Evolutionary conservation across 2,888 invertebrate genomes (phyloP), one percentile per base, ranked within the genome.

Genomic region (Imbricaverruca yamaguchii): DNA sequence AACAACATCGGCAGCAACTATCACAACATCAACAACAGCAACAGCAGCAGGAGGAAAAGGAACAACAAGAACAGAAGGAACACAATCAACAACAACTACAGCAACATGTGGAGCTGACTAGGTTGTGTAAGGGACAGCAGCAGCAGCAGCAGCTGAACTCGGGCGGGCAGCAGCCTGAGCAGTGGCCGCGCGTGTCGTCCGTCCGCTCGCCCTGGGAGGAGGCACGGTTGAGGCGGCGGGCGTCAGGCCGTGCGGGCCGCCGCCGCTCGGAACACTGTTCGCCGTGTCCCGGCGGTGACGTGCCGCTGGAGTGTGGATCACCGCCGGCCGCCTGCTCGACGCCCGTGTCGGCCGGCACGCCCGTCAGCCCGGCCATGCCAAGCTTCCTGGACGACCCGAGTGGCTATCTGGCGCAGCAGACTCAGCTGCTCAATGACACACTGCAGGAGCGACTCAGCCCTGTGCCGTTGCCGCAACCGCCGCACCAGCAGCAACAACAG

Each of bases 381-480:
- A 69, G 69, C 39, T 69, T 69, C 39, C 15, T 69, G 39, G 65
- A 96, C 84, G 95, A 96, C 87, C 95, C 96, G 0, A 93, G 92
- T 85, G 96, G 95, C 4, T 96, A 95, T 88, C 89, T 96, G 84
- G 95, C 95, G 11, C 95, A 96, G 85, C 96, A 96, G 87, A 95
- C 96, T 0, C 94, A 93, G 59, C 87, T 96, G 84, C 87, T 96
- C 80, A 94, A 95, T 86, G 94, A 92, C 86, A 94, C 93, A 15
- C 94, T 93, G 83, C 79, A 79, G 79, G 79, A 79, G 57, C 23
- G 57, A 21, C 57, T 59, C 7, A 79, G 56, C 12, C 23, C 79
- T 15, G 59, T 15, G 59, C 59, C 59, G 7, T 7, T 15, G 59
- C 59, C 59, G 39, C 39, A 39, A 39, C 39, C 12, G 53, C 55